Evolutionary conservation across 2,888 invertebrate species (phyloP), one percentile per base, ranked within the genome.

Genomic region (Napeogenes sylphis): DNA sequence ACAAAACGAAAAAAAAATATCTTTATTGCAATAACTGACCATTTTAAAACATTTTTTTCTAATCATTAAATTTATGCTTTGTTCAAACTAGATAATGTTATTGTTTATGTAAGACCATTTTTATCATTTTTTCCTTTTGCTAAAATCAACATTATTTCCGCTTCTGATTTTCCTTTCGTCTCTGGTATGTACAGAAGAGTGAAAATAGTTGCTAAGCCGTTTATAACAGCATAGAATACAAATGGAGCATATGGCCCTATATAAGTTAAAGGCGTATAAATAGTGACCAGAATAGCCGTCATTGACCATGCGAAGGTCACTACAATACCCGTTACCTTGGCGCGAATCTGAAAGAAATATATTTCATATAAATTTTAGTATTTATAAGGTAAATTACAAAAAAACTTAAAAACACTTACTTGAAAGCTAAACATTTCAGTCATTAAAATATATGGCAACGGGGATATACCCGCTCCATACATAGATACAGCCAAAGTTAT

Each of bases 261-360:
- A 2, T 69, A 42, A 2, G 73, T 65, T 56, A 75, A 66, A 30
- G 75, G 71, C 2, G 72, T 67, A 58, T 77, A 81, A 0, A 71
- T 66, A 0, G 65, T 65, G 4, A 81, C 68, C 47, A 75, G 78
- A 13, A 78, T n/a, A 63, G 80, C 83, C 2, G 84, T 71, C 21
- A 77, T 68, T 14, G 84, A 78, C 82, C 85, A 90, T 3, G 82
- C 79, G 69, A 84, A 85, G 0, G 83, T 80, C 1, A 84, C 78
- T 14, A 83, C 75, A 55, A 81, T 77, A 0, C 85, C 84, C 55
- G 83, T 73, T 0, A 82, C 75, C 65, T 82, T 84, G 0, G 83
- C 84, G 46, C 86, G 77, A 45, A 86, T 79, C 84, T 85, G 78
- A 38, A 80, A 80, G 32, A 38, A 12, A 6, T 42, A 6, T 38